Evolutionary conservation across 2,888 invertebrate species (phyloP), one percentile per base, ranked within the genome.

Genomic region (Tinea trinotella): DNA sequence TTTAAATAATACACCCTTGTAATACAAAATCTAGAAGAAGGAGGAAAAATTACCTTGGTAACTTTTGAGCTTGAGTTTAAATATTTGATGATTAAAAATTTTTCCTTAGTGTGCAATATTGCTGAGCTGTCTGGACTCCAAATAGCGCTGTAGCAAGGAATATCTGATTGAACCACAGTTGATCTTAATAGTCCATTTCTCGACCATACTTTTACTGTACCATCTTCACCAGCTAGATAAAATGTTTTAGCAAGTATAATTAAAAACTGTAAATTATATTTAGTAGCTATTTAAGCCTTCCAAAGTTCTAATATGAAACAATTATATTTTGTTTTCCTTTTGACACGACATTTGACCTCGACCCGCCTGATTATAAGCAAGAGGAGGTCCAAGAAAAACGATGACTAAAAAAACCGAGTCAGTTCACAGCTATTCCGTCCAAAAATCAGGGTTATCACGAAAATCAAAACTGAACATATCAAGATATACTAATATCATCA

Each of bases 171-270:
- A 61, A 95, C 93, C 46, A 96, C 91, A 1, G 98, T 90, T 0
- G 98, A 97, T 1, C 99, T 89, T 10, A 99, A 87, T 88, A 97
- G 93, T 10, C 98, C 99, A 65, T 94, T 96, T 48, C 97, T 88
- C 0, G 99, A 99, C 99, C 99, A 99, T 57, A 99, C 92, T 83
- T 98, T 98, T 1, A 99, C 91, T 55, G 91, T 90, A 1, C 99
- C 99, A 82, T 99, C 99, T 86, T 99, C 99, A 0, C 98, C 98
- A 58, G 94, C 98, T 93, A 74, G 12, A 66, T 64, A 55, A 48
- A n/a, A n/a, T n/a, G n/a, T n/a, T n/a, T n/a, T n/a, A n/a, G n/a
- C n/a, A n/a, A n/a, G n/a, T n/a, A n/a, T n/a, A n/a, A n/a, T n/a
- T n/a, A n/a, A n/a, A n/a, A n/a, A n/a, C n/a, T 24, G 24, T 24